phyloP scores from a whole-genome alignment of 2,797 vertebrate genomes.

The Enteromius trimaculatus region DNA sequence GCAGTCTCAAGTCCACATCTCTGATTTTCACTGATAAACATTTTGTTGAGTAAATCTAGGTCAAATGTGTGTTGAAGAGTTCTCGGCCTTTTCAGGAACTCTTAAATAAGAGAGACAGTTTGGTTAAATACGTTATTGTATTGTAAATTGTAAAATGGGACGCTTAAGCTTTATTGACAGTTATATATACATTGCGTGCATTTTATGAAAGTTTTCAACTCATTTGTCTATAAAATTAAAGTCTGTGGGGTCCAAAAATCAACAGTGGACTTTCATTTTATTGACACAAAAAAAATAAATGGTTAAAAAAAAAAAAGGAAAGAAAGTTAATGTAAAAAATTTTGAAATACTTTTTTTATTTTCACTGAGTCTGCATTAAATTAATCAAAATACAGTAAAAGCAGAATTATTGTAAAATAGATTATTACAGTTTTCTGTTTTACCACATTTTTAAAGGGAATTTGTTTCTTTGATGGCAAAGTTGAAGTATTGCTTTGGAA shows the following conservation, averaged over 20 bases:
- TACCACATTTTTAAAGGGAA: neutral
- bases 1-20: conserved; percentile 35
- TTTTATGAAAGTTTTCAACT: neutral
- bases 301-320: too few species aligned
- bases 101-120: neutral
- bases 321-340: too few species aligned
- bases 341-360: neutral
- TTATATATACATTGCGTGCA: neutral
- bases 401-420: neutral
- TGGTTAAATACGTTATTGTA: neutral
- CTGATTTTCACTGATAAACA: conserved; percentile 27
- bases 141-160: neutral
- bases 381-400: neutral
- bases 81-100: conserved; percentile 8
- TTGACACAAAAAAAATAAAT: neutral
- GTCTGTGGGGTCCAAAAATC: neutral
- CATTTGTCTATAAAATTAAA: neutral
- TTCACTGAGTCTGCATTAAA: neutral
- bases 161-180: neutral
- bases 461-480: neutral
- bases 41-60: conserved; percentile 29
- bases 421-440: neutral
- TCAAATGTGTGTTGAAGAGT: conserved; percentile 7
- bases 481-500: neutral
- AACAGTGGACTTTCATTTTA: neutral